phyloP scores from a whole-genome alignment of 2,888 invertebrate genomes.

The Aphodius granarius region DNA sequence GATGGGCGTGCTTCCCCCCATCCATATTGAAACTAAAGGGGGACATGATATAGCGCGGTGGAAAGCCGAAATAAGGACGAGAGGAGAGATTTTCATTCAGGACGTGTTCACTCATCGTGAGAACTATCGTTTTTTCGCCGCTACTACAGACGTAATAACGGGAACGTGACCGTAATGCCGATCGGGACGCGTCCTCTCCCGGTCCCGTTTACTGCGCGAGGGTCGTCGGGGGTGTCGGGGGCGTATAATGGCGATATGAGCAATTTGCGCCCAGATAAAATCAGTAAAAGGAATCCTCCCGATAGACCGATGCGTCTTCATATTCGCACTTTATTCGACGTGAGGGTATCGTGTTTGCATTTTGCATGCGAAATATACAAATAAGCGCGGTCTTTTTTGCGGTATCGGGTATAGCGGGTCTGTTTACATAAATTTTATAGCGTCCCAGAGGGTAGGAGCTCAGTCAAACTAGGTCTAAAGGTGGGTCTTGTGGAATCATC shows the following conservation, averaged over 20 bases:
- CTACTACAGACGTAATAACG: slow-evolving; percentile 36
- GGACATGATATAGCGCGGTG: not conserved
- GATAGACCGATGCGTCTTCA: not conserved
- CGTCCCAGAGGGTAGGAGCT: not conserved
- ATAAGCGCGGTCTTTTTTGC: not conserved
- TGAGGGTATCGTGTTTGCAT: not conserved
- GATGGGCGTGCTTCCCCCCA: not conserved
- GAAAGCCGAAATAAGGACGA: slow-evolving; percentile 18
- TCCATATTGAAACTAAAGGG: slow-evolving; percentile 8
- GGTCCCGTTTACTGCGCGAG: slow-evolving; percentile 4
- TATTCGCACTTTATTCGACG: not conserved
- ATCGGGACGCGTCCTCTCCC: slow-evolving; percentile 6
- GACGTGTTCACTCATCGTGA: slow-evolving; percentile 35
- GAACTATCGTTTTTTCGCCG: slow-evolving; percentile 37
- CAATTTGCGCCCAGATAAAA: not conserved
- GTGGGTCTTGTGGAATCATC: no score
- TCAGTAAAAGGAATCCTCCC: not conserved
- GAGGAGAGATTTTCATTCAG: slow-evolving; percentile 32
- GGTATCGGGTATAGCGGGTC: not conserved
- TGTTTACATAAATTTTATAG: not conserved
- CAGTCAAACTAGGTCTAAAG: no score
- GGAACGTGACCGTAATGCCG: slow-evolving; percentile 33
- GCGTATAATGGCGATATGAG: slow-evolving; percentile 22
- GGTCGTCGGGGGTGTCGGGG: slow-evolving; percentile 10
- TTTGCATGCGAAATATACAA: not conserved